Evolutionary conservation across 2,888 invertebrate species (phyloP).

Genomic region (Temnothorax unifasciatus): DNA sequence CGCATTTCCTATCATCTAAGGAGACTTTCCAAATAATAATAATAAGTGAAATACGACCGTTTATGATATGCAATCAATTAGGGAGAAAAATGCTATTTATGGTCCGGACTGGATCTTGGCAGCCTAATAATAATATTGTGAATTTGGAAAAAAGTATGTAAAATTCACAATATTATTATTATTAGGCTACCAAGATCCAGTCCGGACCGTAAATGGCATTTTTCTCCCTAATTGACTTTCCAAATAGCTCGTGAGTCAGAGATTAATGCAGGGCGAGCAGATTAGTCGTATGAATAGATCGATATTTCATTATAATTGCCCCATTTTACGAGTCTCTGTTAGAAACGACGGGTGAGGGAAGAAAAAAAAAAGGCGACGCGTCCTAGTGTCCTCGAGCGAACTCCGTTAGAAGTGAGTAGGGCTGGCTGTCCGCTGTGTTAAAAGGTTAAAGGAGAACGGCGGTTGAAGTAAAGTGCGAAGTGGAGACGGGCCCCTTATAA

Average conservation of each 20-base stretch:
- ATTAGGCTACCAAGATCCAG: no score
- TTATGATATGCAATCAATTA: no score
- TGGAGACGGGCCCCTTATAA: constrained; percentile 82
- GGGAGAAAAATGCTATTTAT: no score
- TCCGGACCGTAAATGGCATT: no score
- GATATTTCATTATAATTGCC: not conserved
- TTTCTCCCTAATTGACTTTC: not conserved
- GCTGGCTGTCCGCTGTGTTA: constrained; percentile 47
- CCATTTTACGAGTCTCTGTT: not conserved
- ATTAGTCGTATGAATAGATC: not conserved
- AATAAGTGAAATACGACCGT: no score
- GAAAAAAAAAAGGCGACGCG: not conserved
- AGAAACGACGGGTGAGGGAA: not conserved
- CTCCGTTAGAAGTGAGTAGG: constrained; percentile 48
- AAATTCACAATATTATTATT: no score
- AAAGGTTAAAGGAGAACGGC: constrained; percentile 75
- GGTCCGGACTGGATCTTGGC: no score
- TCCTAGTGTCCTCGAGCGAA: constrained; percentile 50
- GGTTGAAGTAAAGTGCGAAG: constrained; percentile 82
- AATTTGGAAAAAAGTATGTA: no score
- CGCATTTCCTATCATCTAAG: not conserved
- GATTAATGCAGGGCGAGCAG: not conserved
- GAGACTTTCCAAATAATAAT: no score
- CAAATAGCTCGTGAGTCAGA: not conserved
- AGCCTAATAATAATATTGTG: no score